phyloP scores from a whole-genome alignment of 2,113 vertebrate species.

The Cichladusa arquata region DNA sequence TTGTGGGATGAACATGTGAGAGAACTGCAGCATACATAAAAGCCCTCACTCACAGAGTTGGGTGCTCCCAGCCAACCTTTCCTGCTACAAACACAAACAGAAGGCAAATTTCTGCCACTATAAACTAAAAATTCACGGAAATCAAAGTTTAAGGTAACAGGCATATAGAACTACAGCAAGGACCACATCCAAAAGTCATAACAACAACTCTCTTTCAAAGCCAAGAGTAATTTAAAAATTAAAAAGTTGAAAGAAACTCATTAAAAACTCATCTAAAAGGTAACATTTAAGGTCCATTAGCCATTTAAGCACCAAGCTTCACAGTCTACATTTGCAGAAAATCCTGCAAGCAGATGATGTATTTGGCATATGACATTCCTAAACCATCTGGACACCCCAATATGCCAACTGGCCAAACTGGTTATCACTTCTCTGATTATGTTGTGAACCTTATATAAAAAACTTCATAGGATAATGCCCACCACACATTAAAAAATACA shows the following conservation, averaged over 20 bases:
- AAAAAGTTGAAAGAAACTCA: not conserved
- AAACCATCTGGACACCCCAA: not conserved
- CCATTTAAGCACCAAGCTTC: not conserved
- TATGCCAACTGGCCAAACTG: not conserved
- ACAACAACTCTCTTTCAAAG: not conserved
- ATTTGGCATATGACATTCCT: not conserved
- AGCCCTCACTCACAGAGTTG: not conserved
- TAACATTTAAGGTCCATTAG: not conserved
- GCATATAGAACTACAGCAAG: not conserved
- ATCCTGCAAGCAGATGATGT: not conserved
- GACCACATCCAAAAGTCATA: not conserved
- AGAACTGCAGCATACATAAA: not conserved
- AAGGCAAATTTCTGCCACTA: not conserved
- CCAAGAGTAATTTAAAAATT: not conserved
- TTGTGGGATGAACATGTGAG: fast-evolving
- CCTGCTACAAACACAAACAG: not conserved
- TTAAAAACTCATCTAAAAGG: not conserved
- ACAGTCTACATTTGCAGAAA: not conserved
- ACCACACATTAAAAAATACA: not conserved
- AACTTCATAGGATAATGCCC: not conserved
- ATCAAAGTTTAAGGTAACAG: not conserved
- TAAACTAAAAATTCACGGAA: not conserved
- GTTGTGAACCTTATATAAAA: not conserved
- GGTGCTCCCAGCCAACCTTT: not conserved
- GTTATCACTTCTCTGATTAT: not conserved